Evolutionary conservation across 2,797 vertebrate genomes (phyloP).

Genomic region (Pteronotus mesoamericanus): DNA sequence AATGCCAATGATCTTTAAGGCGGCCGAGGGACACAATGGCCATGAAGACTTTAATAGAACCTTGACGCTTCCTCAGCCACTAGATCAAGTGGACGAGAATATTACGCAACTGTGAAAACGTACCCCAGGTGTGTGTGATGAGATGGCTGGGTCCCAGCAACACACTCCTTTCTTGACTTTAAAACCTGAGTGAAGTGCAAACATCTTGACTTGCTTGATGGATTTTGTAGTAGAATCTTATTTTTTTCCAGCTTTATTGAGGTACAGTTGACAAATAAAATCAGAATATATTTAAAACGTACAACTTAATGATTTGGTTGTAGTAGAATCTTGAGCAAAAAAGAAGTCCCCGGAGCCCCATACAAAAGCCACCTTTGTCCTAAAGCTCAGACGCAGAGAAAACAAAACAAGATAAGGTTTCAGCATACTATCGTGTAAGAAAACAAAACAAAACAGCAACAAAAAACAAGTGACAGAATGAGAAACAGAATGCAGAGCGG

Average conservation of each 20-base stretch:
- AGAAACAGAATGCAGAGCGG: neutral
- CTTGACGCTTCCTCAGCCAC: neutral
- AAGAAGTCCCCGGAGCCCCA: neutral
- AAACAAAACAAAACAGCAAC: no score
- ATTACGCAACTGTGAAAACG: neutral
- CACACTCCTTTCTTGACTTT: neutral
- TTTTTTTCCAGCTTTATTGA: neutral
- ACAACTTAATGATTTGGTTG: neutral
- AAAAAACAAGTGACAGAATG: neutral
- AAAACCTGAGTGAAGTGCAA: neutral
- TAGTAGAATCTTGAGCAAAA: neutral
- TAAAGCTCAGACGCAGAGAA: neutral
- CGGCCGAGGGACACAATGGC: accelerated
- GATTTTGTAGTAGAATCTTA: neutral
- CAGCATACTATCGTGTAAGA: neutral
- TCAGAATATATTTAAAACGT: neutral
- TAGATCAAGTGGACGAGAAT: neutral
- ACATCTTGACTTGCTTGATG: neutral
- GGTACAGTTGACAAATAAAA: neutral
- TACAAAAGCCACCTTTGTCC: neutral
- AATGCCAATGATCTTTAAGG: neutral
- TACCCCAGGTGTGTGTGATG: accelerated
- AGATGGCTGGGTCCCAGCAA: neutral
- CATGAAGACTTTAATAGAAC: neutral
- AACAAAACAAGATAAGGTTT: neutral